A percentile compares a stretch with the other conserved stretches of the same genome.
phyloP scores from a whole-genome alignment of 2,888 invertebrate genomes.

The Clusia tigrina region DNA sequence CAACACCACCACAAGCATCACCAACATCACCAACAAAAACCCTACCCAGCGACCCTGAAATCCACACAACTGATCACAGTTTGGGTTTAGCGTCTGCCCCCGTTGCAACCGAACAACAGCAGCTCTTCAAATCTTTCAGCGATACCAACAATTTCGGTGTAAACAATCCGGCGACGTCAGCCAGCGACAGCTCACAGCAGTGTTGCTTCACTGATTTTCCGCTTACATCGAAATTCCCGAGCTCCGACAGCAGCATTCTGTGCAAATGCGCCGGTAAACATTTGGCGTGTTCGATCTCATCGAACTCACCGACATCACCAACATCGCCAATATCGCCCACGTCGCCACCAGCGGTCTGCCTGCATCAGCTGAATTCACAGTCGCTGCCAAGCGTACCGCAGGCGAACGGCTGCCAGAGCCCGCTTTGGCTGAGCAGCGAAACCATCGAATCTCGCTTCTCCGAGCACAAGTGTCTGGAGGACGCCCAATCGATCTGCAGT shows the following conservation, averaged over 20 bases:
- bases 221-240: constrained; percentile 21
- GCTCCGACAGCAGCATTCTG: constrained; percentile 19
- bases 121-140: constrained; percentile 40
- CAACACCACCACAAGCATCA: constrained; percentile 11
- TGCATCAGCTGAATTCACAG: constrained; percentile 17
- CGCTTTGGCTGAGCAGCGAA: constrained; percentile 40
- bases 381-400: constrained; percentile 32
- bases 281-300: constrained; percentile 15
- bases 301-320: constrained; percentile 28
- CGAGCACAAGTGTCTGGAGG: constrained; percentile 40
- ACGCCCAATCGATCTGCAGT: constrained; percentile 46
- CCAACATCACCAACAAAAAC: not conserved
- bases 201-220: constrained; percentile 18
- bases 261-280: constrained; percentile 23
- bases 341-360: constrained; percentile 3
- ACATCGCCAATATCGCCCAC: constrained; percentile 21
- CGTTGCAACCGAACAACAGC: constrained; percentile 5
- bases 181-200: constrained; percentile 7
- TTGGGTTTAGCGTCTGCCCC: not conserved
- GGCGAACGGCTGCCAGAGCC: constrained; percentile 11
- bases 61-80: constrained; percentile 11
- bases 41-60: not conserved
- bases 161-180: too few species aligned
- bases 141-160: constrained; percentile 34
- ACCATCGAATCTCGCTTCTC: constrained; percentile 37